Conservation (phyloP, 2,113 vertebrate species). For the Callaeas wilsoni region DNA sequence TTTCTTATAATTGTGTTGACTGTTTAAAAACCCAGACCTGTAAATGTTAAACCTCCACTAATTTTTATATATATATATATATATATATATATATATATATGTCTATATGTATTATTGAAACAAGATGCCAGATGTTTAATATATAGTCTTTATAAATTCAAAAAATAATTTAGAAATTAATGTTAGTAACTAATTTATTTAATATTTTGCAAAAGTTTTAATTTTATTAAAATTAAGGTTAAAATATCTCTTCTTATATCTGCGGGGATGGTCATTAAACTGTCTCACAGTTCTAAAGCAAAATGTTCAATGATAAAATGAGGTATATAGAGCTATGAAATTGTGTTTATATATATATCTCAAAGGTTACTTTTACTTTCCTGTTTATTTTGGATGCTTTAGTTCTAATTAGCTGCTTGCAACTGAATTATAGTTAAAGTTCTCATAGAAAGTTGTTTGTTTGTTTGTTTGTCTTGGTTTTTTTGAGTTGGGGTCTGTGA, state of each 20-base stretch:
- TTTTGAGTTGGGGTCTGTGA: neutral
- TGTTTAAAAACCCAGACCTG: neutral
- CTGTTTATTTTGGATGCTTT: neutral
- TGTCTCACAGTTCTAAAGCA: neutral
- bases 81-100: neutral
- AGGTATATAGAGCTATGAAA: neutral
- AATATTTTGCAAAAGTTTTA: neutral
- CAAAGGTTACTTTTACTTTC: neutral
- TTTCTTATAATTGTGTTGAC: neutral
- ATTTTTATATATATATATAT: neutral
- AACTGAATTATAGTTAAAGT: neutral
- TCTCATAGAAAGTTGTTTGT: neutral
- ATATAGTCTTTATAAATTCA: neutral
- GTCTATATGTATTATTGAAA: neutral
- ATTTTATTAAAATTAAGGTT: neutral
- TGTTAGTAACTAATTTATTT: neutral
- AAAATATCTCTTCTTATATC: neutral
- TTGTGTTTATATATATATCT: neutral
- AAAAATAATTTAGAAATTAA: neutral
- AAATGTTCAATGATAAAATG: neutral
- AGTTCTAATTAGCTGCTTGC: neutral
- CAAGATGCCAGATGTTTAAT: neutral
- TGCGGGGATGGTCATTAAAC: neutral
- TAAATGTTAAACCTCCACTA: neutral
- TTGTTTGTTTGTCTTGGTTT: fast-evolving